A percentile compares a stretch with the other conserved stretches of the same genome.
phyloP scores from a whole-genome alignment of 2,113 vertebrate species.

The cat (Felis catus) region DNA sequence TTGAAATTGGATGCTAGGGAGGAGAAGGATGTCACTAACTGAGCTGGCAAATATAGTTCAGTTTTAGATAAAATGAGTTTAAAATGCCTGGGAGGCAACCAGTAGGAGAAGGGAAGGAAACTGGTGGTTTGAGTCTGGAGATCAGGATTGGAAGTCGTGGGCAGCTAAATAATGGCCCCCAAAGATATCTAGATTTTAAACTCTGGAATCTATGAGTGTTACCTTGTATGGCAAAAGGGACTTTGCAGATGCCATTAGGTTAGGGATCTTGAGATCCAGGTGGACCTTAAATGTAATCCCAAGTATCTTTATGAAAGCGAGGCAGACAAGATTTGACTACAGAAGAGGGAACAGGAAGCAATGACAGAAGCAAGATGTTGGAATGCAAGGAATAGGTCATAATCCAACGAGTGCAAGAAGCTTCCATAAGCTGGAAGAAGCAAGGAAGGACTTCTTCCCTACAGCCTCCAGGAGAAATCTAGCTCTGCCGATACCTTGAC shows the following conservation, averaged over 20 bases:
- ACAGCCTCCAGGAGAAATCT: background rate
- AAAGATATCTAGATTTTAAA: background rate
- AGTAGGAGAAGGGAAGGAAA: background rate
- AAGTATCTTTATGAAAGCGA: background rate
- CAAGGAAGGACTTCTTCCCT: background rate
- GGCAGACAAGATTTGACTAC: background rate
- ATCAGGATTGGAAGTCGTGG: background rate
- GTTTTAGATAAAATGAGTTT: constrained; percentile 21
- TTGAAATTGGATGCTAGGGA: background rate
- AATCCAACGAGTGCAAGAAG: background rate
- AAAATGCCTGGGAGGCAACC: background rate
- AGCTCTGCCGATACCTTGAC: background rate
- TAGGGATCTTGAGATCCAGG: background rate
- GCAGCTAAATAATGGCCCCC: background rate
- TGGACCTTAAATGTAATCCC: background rate
- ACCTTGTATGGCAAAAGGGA: background rate
- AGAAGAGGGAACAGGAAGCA: background rate
- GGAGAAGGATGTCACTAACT: background rate
- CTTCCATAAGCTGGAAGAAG: background rate
- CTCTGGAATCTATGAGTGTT: background rate
- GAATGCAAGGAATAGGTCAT: background rate
- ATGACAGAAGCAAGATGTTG: background rate
- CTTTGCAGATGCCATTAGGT: background rate
- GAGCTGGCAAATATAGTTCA: background rate
- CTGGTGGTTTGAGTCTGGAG: background rate